Conservation (phyloP, 2,888 invertebrate species). For the Willowsia nigromaculata region DNA sequence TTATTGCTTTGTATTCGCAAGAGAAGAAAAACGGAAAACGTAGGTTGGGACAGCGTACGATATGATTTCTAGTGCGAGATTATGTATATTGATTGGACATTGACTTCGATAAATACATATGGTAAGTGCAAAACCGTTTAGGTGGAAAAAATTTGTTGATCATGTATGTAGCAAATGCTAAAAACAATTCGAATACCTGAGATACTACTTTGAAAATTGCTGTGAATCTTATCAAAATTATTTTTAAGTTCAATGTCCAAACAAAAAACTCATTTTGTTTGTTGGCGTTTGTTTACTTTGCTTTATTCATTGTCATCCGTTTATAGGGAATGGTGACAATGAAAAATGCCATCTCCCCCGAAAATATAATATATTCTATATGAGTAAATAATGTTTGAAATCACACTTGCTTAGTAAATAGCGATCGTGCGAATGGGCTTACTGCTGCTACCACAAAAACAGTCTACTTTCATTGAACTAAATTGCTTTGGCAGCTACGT, state of each 20-base stretch:
- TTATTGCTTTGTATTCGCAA: too few relatives aligned
- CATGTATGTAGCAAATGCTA: constrained; percentile 4
- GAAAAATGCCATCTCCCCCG: neutral
- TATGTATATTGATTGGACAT: too few relatives aligned
- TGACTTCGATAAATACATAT: constrained; percentile 62
- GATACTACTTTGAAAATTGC: too few relatives aligned
- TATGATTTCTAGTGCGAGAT: too few relatives aligned
- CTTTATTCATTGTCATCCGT: neutral
- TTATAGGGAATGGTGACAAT: neutral
- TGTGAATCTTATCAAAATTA: neutral
- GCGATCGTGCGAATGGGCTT: neutral
- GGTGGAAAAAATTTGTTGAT: too few relatives aligned
- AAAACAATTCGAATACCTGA: too few relatives aligned
- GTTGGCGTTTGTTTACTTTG: neutral
- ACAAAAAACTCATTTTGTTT: neutral
- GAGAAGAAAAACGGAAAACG: too few relatives aligned
- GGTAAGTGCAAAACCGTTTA: constrained; percentile 27
- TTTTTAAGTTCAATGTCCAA: neutral
- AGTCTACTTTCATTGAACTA: neutral
- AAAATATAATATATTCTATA: too few relatives aligned
- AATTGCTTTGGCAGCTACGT: neutral
- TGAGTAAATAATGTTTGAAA: neutral
- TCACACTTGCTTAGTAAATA: neutral
- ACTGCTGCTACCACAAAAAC: neutral
- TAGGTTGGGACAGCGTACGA: too few relatives aligned